Evolutionary conservation across 2,113 vertebrate species (phyloP).

Genomic region (Tupaia tana): DNA sequence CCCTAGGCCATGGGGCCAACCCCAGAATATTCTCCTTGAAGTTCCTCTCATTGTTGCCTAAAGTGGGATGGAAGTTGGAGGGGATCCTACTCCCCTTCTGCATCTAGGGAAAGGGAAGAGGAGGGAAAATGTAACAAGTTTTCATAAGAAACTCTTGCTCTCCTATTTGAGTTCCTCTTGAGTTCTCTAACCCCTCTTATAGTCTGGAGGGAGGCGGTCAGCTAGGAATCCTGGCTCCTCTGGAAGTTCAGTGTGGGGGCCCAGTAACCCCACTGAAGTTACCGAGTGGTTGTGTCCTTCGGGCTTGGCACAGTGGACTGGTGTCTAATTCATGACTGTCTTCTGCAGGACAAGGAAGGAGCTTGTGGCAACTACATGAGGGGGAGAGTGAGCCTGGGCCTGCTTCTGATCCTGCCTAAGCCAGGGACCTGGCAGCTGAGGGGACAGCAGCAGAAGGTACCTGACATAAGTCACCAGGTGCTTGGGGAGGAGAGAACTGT

Average conservation of each 20-base stretch:
- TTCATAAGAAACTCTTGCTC: neutral
- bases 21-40: neutral
- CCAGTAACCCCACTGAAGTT: neutral
- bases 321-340: neutral
- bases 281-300: neutral
- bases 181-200: neutral
- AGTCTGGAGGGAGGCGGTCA: neutral
- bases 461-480: fast-evolving
- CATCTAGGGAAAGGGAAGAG: neutral
- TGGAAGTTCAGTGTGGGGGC: neutral
- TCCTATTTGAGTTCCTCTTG: neutral
- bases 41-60: neutral
- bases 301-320: neutral
- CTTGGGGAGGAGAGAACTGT: neutral
- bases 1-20: no score
- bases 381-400: neutral
- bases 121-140: neutral
- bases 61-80: no score
- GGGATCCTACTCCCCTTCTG: neutral
- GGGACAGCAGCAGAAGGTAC: neutral
- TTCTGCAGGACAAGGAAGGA: neutral
- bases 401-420: neutral
- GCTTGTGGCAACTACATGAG: neutral
- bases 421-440: neutral
- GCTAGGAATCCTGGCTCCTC: neutral